Percentiles rank a stretch among this genome's conserved stretches.
These are phyloP conservation scores for Acromyrmex heyeri DNA, from an alignment of 1,140 invertebrate species.

Conservation along the genomic window DNA sequence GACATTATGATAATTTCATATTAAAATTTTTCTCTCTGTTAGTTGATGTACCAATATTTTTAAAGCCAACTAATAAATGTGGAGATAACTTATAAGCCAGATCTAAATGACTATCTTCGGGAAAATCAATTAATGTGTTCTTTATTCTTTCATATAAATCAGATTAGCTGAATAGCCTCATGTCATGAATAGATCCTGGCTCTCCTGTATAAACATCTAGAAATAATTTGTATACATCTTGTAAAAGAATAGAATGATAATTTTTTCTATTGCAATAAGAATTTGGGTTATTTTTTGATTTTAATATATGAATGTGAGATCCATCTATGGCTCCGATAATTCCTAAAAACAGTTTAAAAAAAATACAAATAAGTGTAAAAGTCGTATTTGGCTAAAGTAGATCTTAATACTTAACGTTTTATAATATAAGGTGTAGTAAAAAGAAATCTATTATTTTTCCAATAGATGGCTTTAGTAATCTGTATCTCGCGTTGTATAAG, in stretches of 20 bases:
- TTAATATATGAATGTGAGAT: conserved; percentile 5
- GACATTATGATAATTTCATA: too few relatives aligned
- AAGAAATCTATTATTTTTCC: too few relatives aligned
- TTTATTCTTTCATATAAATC: background rate
- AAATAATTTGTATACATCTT: conserved; percentile 16
- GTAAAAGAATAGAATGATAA: background rate
- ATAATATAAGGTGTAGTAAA: too few relatives aligned
- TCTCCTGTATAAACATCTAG: conserved; percentile 8
- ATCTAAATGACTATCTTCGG: background rate
- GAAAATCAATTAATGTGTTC: conserved; percentile 17
- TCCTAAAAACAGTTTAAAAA: background rate
- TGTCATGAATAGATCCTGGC: background rate
- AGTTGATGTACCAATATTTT: background rate
- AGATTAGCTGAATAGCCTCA: too few relatives aligned
- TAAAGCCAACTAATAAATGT: conserved; percentile 3
- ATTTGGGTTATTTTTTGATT: conserved; percentile 9
- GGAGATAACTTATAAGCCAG: background rate
- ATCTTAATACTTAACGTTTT: too few relatives aligned
- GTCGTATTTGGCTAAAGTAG: too few relatives aligned
- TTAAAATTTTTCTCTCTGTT: too few relatives aligned
- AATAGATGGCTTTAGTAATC: too few relatives aligned
- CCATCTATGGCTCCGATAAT: conserved; percentile 4
- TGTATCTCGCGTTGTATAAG: too few relatives aligned
- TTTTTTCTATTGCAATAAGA: conserved; percentile 27
- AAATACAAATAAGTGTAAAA: background rate